Base-by-base conservation (phyloP, 2,888 invertebrate species). In the Liopterus haemorrhoidalis region DNA sequence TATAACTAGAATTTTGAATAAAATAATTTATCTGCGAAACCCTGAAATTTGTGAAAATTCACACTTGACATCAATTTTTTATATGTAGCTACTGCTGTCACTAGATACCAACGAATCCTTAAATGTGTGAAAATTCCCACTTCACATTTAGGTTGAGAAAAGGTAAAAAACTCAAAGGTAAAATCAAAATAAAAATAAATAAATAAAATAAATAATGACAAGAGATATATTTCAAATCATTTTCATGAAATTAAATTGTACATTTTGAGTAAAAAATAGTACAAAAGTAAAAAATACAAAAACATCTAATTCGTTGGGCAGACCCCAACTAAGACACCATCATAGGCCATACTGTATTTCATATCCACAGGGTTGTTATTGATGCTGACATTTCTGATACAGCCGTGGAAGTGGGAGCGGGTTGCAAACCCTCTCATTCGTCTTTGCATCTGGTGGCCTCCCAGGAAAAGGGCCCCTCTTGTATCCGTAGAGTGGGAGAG, bases 391-490 rank as follows among this genome's bases (percentile, higher is more conserved):
- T 86, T 83, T 39, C 72, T 75, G 32, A 93, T 81, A 62, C 91
- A 88, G 15, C 91, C 89, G 24, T 86, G 81, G 66, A 78, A 95
- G 6, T 83, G 81, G 18, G 78, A 73, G 9, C 74, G 71, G 0
- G 87, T 82, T 25, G 74, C 73, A 3, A 88, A 76, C 2, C 91
- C 93, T 20, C 79, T 69, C 1, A 74, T 61, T 50, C 59, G 62
- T 33, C 58, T 54, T 11, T 67, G 53, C 42, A 74, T 70, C 2
- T 83, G 82, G 67, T 93, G 86, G 0, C 95, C 95, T 14, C 97
- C 97, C 57, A 97, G 74, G 68, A 86, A 96, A 21, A 97, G 72
- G 0, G 92, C 87, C 49, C 90, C 82, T 19, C 80, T 81, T 0
- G 92, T 91, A 58, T 86, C 81, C 0, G 91, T 87, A 0, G 81